Conservation (phyloP, 2,113 vertebrate species). For the Mastomys natalensis region DNA sequence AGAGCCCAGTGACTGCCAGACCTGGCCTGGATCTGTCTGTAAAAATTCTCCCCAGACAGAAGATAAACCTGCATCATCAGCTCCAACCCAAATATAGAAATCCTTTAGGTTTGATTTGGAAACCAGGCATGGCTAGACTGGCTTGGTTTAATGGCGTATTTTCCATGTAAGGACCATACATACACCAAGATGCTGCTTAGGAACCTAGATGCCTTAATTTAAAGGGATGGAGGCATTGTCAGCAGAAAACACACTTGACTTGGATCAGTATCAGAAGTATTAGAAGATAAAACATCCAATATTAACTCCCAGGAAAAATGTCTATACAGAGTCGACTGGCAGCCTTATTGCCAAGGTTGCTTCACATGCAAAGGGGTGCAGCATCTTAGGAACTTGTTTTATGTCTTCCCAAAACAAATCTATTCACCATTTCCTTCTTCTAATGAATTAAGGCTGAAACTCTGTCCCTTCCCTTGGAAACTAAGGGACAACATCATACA, state of each 20-base stretch:
- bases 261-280: background rate
- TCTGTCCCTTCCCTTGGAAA: slow-evolving; percentile 41
- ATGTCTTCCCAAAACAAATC: slow-evolving; percentile 34
- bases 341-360: background rate
- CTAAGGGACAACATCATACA: slow-evolving; percentile 38
- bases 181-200: background rate
- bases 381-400: background rate
- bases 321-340: background rate
- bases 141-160: background rate
- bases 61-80: background rate
- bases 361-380: background rate
- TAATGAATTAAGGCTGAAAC: slow-evolving; percentile 39
- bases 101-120: background rate
- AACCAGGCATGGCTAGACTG: background rate
- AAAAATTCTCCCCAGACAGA: background rate
- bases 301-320: background rate
- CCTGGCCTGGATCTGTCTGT: background rate
- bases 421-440: slow-evolving; percentile 19
- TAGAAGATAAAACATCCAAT: background rate
- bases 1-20: background rate
- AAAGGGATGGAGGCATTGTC: background rate
- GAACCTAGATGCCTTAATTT: background rate
- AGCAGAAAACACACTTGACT: background rate
- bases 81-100: background rate
- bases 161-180: background rate